phyloP scores from a whole-genome alignment of 2,888 invertebrate species.

The Orchesellides sinensis region DNA sequence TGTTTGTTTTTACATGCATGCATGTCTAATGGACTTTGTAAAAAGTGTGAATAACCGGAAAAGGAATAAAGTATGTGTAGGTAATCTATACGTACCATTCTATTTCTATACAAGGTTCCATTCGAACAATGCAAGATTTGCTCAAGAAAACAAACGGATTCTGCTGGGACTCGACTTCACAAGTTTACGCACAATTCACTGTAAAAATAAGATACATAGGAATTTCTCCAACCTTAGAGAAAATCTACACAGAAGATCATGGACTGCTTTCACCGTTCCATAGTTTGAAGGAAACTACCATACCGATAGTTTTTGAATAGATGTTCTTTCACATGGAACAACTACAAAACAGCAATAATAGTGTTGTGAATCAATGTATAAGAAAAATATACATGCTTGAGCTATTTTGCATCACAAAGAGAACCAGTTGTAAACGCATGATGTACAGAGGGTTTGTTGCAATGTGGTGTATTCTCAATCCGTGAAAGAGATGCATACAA shows the following conservation, averaged over 20 bases:
- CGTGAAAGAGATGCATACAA: background rate
- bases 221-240: background rate
- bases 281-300: too few species aligned
- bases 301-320: background rate
- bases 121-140: too few species aligned
- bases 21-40: constrained; percentile 26
- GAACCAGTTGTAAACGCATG: background rate
- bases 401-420: background rate
- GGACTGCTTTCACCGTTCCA: too few species aligned
- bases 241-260: background rate
- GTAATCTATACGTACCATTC: background rate
- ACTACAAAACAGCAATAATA: background rate
- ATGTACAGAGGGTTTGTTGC: background rate
- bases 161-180: background rate
- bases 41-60: constrained; percentile 41
- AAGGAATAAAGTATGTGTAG: background rate
- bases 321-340: background rate
- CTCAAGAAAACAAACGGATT: background rate
- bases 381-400: background rate
- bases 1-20: constrained; percentile 19
- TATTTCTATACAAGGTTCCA: too few species aligned
- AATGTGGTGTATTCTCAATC: background rate
- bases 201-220: background rate
- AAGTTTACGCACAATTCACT: background rate
- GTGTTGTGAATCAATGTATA: background rate